Conservation (phyloP, 1,140 invertebrate species). For the Macrobrachium rosenbergii region DNA sequence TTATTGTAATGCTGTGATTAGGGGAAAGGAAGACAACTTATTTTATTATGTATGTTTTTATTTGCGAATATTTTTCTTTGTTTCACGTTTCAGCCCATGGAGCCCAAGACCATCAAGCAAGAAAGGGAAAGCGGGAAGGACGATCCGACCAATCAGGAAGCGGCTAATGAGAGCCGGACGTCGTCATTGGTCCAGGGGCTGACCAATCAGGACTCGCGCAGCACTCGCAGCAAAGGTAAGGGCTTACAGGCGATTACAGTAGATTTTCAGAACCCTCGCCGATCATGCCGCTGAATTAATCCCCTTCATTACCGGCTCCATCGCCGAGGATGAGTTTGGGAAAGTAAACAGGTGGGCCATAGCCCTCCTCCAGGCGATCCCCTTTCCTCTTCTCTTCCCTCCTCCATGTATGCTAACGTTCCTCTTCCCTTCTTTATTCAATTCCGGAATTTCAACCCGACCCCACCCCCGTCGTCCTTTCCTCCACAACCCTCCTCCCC, state of each 20-base stretch:
- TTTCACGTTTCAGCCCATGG: slow-evolving; percentile 35
- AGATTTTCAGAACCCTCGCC: slow-evolving; percentile 38
- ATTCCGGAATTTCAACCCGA: no score
- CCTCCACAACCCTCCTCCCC: neutral
- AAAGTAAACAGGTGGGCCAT: slow-evolving; percentile 4
- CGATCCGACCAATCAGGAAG: slow-evolving; percentile 40
- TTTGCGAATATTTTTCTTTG: slow-evolving; percentile 9
- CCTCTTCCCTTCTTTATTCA: no score
- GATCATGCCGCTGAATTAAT: slow-evolving; percentile 47
- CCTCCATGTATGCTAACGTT: no score
- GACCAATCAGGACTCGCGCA: slow-evolving; percentile 38
- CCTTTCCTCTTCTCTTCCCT: neutral
- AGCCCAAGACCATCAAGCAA: slow-evolving; percentile 39
- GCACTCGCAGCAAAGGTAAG: slow-evolving; percentile 38
- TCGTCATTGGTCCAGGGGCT: slow-evolving; percentile 44
- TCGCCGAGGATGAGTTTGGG: slow-evolving; percentile 3
- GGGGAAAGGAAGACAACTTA: neutral
- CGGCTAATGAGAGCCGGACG: slow-evolving; percentile 17
- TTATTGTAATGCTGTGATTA: neutral
- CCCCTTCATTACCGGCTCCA: slow-evolving; percentile 39
- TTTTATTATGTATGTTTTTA: neutral
- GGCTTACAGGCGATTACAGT: slow-evolving; percentile 49
- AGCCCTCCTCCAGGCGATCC: neutral
- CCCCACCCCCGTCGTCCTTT: no score
- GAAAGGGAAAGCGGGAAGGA: slow-evolving; percentile 32